A percentile compares a stretch with the other conserved stretches of the same genome.
phyloP scores from a whole-genome alignment of 1,140 invertebrate genomes.

The Ips typographus region DNA sequence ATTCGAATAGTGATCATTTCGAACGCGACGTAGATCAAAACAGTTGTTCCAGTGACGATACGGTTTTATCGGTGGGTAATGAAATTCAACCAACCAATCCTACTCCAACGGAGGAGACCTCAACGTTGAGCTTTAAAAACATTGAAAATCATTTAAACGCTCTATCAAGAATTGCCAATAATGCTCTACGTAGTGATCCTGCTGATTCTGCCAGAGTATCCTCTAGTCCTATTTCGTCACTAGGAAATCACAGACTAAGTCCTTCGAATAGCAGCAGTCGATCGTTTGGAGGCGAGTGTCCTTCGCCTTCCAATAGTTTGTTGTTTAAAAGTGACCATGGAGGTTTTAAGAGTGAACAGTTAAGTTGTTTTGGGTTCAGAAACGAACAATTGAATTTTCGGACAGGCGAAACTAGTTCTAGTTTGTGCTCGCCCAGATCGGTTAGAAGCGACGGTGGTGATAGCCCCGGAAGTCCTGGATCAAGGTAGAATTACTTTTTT shows the following conservation, averaged over 20 bases:
- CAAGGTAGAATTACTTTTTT: conserved; percentile 8
- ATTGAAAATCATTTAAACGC: conserved; percentile 62
- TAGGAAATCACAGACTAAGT: conserved; percentile 40
- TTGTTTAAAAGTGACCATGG: conserved; percentile 35
- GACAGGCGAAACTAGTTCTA: conserved; percentile 28
- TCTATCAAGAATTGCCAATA: conserved; percentile 58
- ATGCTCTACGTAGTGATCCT: conserved; percentile 44
- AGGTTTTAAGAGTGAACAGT: conserved; percentile 32
- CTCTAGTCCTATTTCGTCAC: conserved; percentile 39
- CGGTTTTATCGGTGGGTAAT: conserved; percentile 67
- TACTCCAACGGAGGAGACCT: conserved; percentile 24
- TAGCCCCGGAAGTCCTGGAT: conserved; percentile 32
- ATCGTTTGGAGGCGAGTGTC: conserved; percentile 27
- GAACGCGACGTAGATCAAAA: conserved; percentile 51
- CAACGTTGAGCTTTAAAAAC: conserved; percentile 58
- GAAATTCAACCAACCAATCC: conserved; percentile 50
- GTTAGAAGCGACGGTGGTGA: conserved; percentile 35
- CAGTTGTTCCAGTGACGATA: conserved; percentile 66
- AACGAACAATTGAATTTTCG: conserved; percentile 27
- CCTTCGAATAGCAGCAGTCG: conserved; percentile 36
- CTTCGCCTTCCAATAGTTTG: conserved; percentile 32
- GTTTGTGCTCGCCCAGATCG: conserved; percentile 41
- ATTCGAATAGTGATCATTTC: conserved; percentile 48
- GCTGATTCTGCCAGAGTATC: conserved; percentile 30
- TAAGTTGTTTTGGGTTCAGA: conserved; percentile 38